Evolutionary conservation across 2,797 vertebrate genomes (phyloP), one percentile per base, ranked within the genome.

Genomic region (Halcyon chelicuti): DNA sequence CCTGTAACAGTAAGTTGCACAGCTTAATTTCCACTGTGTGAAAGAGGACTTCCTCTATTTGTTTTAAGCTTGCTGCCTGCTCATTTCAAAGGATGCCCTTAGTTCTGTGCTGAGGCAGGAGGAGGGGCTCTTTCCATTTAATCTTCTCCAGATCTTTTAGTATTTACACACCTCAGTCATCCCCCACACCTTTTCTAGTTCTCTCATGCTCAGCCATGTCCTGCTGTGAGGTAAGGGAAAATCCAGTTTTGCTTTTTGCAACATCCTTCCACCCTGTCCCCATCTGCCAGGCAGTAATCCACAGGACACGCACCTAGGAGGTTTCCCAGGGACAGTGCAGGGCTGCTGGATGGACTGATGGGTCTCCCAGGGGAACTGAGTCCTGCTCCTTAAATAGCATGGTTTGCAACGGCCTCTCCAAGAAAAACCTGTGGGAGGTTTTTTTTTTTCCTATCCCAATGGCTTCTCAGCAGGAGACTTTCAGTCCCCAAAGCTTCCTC

Each of bases 21-120:
- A 12, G 40, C 82, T 93, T 87, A 73, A 87, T 71, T 93, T 91
- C 88, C 93, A 93, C 63, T 82, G 80, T 90, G 96, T 85, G 80
- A 95, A 94, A 92, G 90, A 74, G 67, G 33, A 92, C 68, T 96
- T 97, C 95, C 94, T 81, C 33, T 91, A 10, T 90, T 97, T 93
- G 70, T 93, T 97, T 93, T 60, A 62, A 93, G 14, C 57, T 88
- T 52, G 42, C 13, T 14, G 81, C 52, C 40, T 73, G 28, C 14
- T 46, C 49, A 85, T 93, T 94, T 89, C 57, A 67, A 87, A 86
- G 72, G 4, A 5, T 42, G 6, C 6, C 58, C 19, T 90, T 75
- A 51, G 23, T 71, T 81, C 91, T 55, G 28, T 71, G 46, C 46
- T 49, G 40, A 79, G 47, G 25, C 47, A 52, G 44, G 66, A 88